phyloP scores from a whole-genome alignment of 2,797 vertebrate species.

The Pachyuromys duprasi region DNA sequence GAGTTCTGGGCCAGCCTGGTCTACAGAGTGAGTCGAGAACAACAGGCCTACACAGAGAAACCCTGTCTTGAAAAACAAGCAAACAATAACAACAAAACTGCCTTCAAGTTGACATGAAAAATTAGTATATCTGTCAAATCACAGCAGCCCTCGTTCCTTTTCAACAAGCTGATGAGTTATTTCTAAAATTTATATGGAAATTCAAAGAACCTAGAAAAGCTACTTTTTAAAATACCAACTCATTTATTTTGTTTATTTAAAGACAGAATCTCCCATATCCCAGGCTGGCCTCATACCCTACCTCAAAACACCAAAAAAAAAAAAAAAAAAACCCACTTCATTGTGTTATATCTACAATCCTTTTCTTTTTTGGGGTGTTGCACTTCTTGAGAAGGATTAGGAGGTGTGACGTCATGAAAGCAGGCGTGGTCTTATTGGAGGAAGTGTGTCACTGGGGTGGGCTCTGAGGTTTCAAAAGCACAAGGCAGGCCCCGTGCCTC shows the following conservation, averaged over 20 bases:
- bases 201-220: not conserved
- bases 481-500: not conserved
- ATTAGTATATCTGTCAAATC: not conserved
- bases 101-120: not conserved
- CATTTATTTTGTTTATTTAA: not conserved
- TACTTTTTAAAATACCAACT: not conserved
- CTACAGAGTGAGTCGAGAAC: no score
- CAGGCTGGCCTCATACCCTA: not conserved
- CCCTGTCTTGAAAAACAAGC: no score
- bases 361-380: not conserved
- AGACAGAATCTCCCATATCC: not conserved
- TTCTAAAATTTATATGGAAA: not conserved
- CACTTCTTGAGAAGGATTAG: no score
- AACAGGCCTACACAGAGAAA: no score
- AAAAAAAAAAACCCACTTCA: not conserved
- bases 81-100: not conserved
- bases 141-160: not conserved
- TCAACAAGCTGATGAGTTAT: not conserved
- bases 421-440: not conserved
- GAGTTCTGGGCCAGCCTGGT: no score
- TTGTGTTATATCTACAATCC: not conserved
- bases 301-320: no score
- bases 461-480: not conserved
- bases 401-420: no score
- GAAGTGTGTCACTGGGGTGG: not conserved